A percentile compares a stretch with the other conserved stretches of the same genome.
phyloP scores from a whole-genome alignment of 2,113 vertebrate species.

The Collichthys lucidus region DNA sequence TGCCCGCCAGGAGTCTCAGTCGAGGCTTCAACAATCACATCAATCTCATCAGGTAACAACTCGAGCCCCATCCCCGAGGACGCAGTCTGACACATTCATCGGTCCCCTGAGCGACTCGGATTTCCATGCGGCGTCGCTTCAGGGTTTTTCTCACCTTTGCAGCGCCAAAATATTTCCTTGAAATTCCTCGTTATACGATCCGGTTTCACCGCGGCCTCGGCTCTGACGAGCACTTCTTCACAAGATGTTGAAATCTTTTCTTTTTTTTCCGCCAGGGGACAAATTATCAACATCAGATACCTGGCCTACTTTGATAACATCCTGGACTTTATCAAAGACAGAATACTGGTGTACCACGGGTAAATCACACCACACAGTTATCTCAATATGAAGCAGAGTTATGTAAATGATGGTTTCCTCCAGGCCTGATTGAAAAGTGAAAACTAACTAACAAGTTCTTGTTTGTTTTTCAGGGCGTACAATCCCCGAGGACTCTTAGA shows the following conservation, averaged over 20 bases:
- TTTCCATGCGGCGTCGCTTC: neutral
- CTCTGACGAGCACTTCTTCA: conserved; percentile 1
- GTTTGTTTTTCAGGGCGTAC: conserved; percentile 83
- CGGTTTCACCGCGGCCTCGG: too few species aligned
- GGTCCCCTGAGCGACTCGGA: neutral
- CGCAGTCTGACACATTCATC: neutral
- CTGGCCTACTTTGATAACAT: conserved; percentile 97
- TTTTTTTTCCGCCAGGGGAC: conserved; percentile 85
- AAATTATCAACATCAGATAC: conserved; percentile 97
- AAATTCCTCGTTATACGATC: neutral
- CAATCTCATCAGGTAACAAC: conserved; percentile 92
- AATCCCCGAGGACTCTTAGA: conserved; percentile 93
- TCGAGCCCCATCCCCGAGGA: too few species aligned
- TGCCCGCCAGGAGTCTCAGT: conserved; percentile 95
- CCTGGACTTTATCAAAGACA: conserved; percentile 97
- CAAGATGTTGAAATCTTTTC: neutral
- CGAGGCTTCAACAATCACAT: conserved; percentile 99
- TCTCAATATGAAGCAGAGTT: neutral
- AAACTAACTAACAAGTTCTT: neutral
- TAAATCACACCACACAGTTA: conserved; percentile 71
- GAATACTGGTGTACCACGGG: conserved; percentile 97
- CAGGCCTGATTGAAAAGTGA: neutral
- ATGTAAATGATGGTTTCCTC: neutral
- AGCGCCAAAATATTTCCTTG: neutral
- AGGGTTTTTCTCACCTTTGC: neutral